A percentile compares a stretch with the other conserved stretches of the same genome.
Evolutionary conservation across 2,113 vertebrate species (phyloP).

Genomic region (Pollimyrus isidori): DNA sequence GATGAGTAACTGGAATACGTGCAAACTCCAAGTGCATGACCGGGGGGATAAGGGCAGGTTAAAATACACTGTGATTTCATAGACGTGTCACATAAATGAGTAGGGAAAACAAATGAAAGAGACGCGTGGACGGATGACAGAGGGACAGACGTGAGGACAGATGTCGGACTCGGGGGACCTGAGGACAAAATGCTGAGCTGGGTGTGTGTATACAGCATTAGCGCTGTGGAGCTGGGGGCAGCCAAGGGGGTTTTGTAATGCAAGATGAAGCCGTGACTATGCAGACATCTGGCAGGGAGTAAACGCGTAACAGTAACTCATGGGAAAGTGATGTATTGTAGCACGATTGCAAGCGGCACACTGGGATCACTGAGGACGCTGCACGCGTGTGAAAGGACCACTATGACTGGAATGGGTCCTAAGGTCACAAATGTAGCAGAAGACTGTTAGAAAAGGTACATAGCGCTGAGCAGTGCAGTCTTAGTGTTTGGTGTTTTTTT

Average conservation of each 20-base stretch:
- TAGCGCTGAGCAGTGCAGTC: not conserved
- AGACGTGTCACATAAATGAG: not conserved
- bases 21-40: not conserved
- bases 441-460: not conserved
- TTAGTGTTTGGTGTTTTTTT: not conserved
- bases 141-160: not conserved
- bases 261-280: not conserved
- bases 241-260: not conserved
- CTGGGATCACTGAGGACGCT: not conserved
- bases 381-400: not conserved
- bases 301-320: not conserved
- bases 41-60: not conserved
- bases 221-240: not conserved
- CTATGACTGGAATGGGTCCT: not conserved
- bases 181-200: not conserved
- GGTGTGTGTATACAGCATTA: no score
- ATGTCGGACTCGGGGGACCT: not conserved
- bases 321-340: not conserved
- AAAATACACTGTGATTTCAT: not conserved
- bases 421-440: not conserved
- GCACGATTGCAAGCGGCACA: not conserved
- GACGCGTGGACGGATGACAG: not conserved
- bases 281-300: not conserved
- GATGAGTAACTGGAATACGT: not conserved
- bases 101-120: not conserved